phyloP scores from a whole-genome alignment of 2,113 vertebrate genomes.

The Cathartes aura region DNA sequence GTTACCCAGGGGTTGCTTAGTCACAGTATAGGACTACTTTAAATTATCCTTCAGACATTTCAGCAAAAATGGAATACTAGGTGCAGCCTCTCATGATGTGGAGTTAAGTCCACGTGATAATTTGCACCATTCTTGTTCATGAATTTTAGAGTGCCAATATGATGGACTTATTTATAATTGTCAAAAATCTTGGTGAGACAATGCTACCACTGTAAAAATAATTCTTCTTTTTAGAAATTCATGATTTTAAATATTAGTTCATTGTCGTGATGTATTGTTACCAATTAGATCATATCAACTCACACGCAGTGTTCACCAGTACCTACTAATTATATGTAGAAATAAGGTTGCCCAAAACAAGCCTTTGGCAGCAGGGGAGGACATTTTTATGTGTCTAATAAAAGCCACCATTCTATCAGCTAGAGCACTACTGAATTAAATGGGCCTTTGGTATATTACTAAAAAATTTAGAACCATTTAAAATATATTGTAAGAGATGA shows the following conservation, averaged over 20 bases:
- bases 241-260: background rate
- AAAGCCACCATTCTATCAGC: background rate
- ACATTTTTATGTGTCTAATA: background rate
- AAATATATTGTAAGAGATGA: background rate
- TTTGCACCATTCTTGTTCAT: background rate
- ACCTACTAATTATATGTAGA: background rate
- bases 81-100: background rate
- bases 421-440: background rate
- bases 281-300: background rate
- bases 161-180: background rate
- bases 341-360: background rate
- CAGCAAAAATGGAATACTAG: background rate
- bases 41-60: background rate
- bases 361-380: background rate
- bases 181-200: background rate
- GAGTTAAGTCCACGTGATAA: background rate
- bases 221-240: background rate
- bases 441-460: background rate
- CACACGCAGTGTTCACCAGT: slow-evolving; percentile 1
- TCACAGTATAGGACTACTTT: background rate
- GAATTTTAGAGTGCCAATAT: background rate
- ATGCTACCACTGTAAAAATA: background rate
- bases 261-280: background rate
- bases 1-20: background rate
- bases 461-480: background rate